phyloP scores from a whole-genome alignment of 2,888 invertebrate species.

The Dilophus febrilis region DNA sequence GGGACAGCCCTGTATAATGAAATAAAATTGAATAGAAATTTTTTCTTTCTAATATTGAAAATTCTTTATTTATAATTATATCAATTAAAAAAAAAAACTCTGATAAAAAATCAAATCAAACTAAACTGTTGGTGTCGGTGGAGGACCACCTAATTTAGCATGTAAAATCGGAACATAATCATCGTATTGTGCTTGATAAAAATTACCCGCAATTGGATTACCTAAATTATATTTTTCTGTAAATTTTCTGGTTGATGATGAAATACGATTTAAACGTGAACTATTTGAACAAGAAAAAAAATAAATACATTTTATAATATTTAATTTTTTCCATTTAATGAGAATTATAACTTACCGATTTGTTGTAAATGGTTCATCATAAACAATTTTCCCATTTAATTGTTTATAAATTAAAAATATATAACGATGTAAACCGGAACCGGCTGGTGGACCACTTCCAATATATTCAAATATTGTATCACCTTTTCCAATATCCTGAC shows the following conservation, averaged over 20 bases:
- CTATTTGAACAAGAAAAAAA: too few relatives aligned
- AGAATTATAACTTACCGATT: background rate
- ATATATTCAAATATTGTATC: conserved; percentile 60
- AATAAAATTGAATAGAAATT: too few relatives aligned
- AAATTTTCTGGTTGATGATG: conserved; percentile 37
- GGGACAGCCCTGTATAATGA: too few relatives aligned
- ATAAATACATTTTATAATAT: too few relatives aligned
- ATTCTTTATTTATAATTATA: too few relatives aligned
- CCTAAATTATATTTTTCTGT: conserved; percentile 57
- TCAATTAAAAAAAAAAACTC: too few relatives aligned
- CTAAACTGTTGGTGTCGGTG: too few relatives aligned
- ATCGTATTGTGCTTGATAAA: conserved; percentile 64
- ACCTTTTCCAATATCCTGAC: conserved; percentile 32
- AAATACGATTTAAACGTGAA: too few relatives aligned
- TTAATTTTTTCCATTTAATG: too few relatives aligned
- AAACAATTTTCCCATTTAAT: conserved; percentile 34
- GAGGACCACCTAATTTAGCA: too few relatives aligned
- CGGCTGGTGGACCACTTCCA: conserved; percentile 70
- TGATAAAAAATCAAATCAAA: too few relatives aligned
- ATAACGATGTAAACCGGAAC: conserved; percentile 62
- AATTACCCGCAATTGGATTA: conserved; percentile 62
- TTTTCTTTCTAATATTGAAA: too few relatives aligned
- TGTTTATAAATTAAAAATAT: conserved; percentile 64
- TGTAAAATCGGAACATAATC: conserved; percentile 52
- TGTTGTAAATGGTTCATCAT: conserved; percentile 30